Evolutionary conservation across 1,140 invertebrate genomes (phyloP), one percentile per base, ranked within the genome.

Genomic region (Aethina tumida): DNA sequence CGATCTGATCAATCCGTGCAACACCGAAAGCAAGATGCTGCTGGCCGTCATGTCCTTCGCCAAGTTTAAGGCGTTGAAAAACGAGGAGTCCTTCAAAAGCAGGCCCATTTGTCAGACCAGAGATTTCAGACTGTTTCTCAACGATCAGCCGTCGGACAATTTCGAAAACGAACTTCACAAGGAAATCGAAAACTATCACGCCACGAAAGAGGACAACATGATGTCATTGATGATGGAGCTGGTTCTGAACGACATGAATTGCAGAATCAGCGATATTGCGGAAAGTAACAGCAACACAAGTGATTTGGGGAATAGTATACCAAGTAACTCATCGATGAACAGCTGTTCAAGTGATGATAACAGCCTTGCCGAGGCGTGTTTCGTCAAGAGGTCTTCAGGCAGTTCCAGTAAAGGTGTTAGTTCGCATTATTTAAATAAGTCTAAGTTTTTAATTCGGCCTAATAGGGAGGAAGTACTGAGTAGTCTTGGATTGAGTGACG

Each of bases 201-300:
- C 18, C 5, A 39, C 16, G 7, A 47, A 53, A 14, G 45, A 50
- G 29, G 41, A 50, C 14, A 45, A 48, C 27, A 46, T 43, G 36
- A 24, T 50, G 27, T 48, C 45, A 10, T 35, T 53, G 13, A 48
- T 53, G 45, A 49, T 53, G 40, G 48, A 55, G 12, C 19, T 54
- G 14, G 43, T 52, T 40, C 22, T 51, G 30, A 20, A 17, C 17
- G 50, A 50, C 39, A 35, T 43, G 30, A 33, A 43, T 17, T 42
- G 41, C 31, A 41, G 34, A 19, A 22, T 43, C 1, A 39, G 41
- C 6, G 38, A 48, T 19, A 27, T 34, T 7, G 29, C 40, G 2
- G 32, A 39, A 25, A n/a, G 9, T 2, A 43, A 35, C 2, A 43
- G 41, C 19, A 43, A n/a, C n/a, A n/a, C n/a, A n/a, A n/a, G n/a